Conservation (phyloP, 2,797 vertebrate genomes). For the Sciurus vulgaris region DNA sequence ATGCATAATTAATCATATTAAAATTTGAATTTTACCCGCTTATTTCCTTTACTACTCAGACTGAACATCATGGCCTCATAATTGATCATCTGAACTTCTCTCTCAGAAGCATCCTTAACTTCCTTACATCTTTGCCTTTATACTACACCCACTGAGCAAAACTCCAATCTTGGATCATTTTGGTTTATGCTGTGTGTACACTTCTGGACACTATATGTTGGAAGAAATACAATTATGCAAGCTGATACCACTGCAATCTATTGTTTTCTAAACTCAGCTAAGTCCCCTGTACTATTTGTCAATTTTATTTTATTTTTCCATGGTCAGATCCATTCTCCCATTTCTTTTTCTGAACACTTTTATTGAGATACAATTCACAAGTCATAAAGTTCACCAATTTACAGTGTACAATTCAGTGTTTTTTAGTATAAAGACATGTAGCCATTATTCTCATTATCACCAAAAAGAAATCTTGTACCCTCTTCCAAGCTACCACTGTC, state of each 20-base stretch:
- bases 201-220: not conserved
- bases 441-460: not conserved
- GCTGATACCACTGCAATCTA: not conserved
- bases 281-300: not conserved
- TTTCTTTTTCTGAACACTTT: constrained; percentile 6
- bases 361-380: constrained; percentile 22
- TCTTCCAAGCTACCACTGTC: not conserved
- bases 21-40: not conserved
- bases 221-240: constrained; percentile 1
- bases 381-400: not conserved
- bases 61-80: not conserved
- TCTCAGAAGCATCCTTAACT: constrained; percentile 17
- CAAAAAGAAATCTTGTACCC: not conserved
- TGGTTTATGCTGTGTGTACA: not conserved
- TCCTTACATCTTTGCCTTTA: constrained; percentile 18
- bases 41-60: constrained; percentile 14
- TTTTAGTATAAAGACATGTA: not conserved
- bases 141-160: not conserved
- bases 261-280: constrained; percentile 25
- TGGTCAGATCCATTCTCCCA: not conserved
- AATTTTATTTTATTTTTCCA: constrained; percentile 25
- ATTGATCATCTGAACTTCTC: constrained; percentile 9
- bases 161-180: not conserved
- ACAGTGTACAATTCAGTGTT: not conserved
- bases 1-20: not conserved